These are phyloP conservation scores for Onchidella celtica DNA, from an alignment of 2,888 invertebrate genomes.

Conservation along the genomic window DNA sequence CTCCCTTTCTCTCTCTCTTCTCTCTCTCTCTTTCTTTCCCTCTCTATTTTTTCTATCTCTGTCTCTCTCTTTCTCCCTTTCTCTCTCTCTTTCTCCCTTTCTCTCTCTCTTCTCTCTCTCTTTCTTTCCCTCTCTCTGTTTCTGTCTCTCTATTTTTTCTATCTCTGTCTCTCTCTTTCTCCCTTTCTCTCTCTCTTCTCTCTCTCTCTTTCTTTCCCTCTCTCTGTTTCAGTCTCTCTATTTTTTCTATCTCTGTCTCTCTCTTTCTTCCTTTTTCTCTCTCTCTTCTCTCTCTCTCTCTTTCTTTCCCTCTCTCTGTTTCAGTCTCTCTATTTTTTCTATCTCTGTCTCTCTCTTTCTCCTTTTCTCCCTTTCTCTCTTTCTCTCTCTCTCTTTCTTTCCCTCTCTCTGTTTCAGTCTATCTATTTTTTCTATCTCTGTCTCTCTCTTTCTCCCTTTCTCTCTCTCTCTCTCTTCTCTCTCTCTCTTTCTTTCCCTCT, in stretches of 20 bases:
- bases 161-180: not conserved
- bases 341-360: slow-evolving; percentile 8
- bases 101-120: not conserved
- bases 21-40: not conserved
- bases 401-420: not conserved
- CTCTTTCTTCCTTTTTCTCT: not conserved
- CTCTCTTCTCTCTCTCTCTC: not conserved
- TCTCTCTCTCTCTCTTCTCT: not conserved
- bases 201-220: not conserved
- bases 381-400: not conserved
- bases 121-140: not conserved
- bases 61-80: slow-evolving; percentile 1
- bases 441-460: not conserved
- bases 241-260: not conserved
- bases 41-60: not conserved
- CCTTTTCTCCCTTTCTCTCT: not conserved
- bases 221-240: not conserved
- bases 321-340: not conserved
- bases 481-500: not conserved
- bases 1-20: not conserved
- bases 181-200: not conserved
- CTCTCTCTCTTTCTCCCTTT: not conserved
- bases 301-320: not conserved
- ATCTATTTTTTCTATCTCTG: not conserved
- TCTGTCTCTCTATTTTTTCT: not conserved